These are phyloP conservation scores for Drosophila subquinaria DNA, from an alignment of 2,888 invertebrate species.

Conservation along the genomic window DNA sequence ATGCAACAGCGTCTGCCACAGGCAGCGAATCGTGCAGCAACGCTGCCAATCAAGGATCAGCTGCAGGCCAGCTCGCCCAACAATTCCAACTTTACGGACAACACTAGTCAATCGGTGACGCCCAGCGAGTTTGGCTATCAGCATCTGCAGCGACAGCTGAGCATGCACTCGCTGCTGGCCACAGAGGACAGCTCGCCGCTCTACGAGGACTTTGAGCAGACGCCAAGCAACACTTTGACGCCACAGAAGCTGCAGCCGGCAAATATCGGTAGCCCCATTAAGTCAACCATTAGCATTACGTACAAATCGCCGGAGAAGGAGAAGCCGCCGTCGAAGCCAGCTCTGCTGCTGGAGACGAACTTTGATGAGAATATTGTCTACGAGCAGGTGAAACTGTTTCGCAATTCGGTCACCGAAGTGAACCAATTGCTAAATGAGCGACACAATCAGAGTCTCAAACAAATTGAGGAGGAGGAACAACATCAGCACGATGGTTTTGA, in stretches of 20 bases:
- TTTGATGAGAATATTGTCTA: slow-evolving; percentile 88
- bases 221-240: slow-evolving; percentile 81
- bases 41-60: slow-evolving; percentile 75
- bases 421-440: slow-evolving; percentile 87
- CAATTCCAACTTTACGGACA: slow-evolving; percentile 84
- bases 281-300: slow-evolving; percentile 91
- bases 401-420: slow-evolving; percentile 91
- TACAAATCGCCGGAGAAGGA: slow-evolving; percentile 88
- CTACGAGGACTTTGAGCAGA: slow-evolving; percentile 84
- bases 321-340: slow-evolving; percentile 64
- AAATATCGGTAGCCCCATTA: slow-evolving; percentile 86
- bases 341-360: slow-evolving; percentile 87
- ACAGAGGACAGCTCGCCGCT: slow-evolving; percentile 84
- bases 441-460: slow-evolving; percentile 62
- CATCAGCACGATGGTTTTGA: slow-evolving; percentile 52
- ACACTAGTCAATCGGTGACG: slow-evolving; percentile 86
- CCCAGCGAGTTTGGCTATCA: slow-evolving; percentile 86
- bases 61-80: slow-evolving; percentile 82
- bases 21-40: slow-evolving; percentile 62
- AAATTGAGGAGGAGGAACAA: slow-evolving; percentile 71
- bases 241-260: slow-evolving; percentile 60
- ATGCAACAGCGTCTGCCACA: slow-evolving; percentile 68
- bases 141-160: slow-evolving; percentile 85
- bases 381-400: slow-evolving; percentile 91
- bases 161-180: slow-evolving; percentile 83